Conservation (phyloP, 2,888 invertebrate genomes). For the Nephrotoma guestfalica region DNA sequence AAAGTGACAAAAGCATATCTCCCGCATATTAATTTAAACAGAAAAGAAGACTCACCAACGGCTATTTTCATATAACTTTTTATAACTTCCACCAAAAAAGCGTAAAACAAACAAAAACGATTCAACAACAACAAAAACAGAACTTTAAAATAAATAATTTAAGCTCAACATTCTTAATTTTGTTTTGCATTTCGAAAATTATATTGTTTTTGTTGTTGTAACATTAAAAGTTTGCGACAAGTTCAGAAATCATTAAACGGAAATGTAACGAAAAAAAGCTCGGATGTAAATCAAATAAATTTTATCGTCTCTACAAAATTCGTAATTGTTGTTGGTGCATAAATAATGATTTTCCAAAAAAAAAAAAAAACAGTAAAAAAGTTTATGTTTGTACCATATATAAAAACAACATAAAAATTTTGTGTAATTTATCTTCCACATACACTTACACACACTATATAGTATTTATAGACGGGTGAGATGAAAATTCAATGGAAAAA, state of each 20-base stretch:
- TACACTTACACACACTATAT: background rate
- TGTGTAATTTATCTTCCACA: background rate
- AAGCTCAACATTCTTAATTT: background rate
- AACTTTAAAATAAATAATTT: background rate
- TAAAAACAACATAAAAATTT: background rate
- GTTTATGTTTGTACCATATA: too few relatives aligned
- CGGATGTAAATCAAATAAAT: background rate
- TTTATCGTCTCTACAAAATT: background rate
- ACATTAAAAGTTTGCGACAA: background rate
- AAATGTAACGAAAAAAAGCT: background rate
- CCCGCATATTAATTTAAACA: background rate
- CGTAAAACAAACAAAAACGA: background rate
- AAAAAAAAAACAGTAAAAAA: background rate
- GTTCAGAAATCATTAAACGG: background rate
- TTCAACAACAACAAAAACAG: background rate
- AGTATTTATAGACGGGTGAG: background rate
- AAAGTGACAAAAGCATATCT: background rate
- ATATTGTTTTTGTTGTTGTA: background rate
- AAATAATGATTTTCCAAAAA: background rate
- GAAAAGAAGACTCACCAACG: background rate
- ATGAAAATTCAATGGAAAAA: background rate
- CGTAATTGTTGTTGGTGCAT: background rate
- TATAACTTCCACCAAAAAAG: background rate
- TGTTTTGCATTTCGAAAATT: background rate
- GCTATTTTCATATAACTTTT: background rate